Evolutionary conservation across 2,797 vertebrate genomes (phyloP).

Genomic region (Toxotes lorentzi): DNA sequence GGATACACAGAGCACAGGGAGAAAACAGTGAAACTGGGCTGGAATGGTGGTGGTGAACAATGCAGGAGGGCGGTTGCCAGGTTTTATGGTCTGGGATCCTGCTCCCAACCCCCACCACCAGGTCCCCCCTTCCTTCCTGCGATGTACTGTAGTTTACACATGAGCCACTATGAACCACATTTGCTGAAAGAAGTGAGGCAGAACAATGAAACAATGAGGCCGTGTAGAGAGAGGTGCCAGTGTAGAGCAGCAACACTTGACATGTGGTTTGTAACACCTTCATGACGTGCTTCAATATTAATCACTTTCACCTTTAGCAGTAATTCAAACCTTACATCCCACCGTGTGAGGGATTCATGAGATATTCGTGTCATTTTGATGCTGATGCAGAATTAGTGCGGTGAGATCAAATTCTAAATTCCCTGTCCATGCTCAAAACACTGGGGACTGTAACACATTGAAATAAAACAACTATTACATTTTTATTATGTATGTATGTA

Average conservation of each 20-base stretch:
- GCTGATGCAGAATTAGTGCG: neutral
- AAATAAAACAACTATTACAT: neutral
- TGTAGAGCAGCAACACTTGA: constrained; percentile 48
- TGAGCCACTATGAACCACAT: constrained; percentile 73
- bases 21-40: constrained; percentile 77
- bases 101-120: constrained; percentile 81
- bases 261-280: constrained; percentile 58
- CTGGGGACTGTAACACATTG: neutral
- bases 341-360: constrained; percentile 18
- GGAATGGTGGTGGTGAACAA: constrained; percentile 84
- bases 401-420: neutral
- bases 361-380: constrained; percentile 14
- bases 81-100: constrained; percentile 83
- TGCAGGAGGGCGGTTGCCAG: constrained; percentile 84
- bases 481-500: neutral
- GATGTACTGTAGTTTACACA: constrained; percentile 85
- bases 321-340: constrained; percentile 43
- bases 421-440: neutral
- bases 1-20: constrained; percentile 79
- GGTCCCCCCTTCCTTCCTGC: constrained; percentile 87
- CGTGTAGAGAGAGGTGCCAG: constrained; percentile 48
- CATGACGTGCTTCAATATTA: constrained; percentile 47
- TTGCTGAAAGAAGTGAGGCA: constrained; percentile 73
- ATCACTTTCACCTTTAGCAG: constrained; percentile 47
- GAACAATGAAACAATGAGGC: constrained; percentile 85